A percentile compares a stretch with the other conserved stretches of the same genome.
Evolutionary conservation across 2,113 vertebrate genomes (phyloP).

Genomic region (Mobula birostris): DNA sequence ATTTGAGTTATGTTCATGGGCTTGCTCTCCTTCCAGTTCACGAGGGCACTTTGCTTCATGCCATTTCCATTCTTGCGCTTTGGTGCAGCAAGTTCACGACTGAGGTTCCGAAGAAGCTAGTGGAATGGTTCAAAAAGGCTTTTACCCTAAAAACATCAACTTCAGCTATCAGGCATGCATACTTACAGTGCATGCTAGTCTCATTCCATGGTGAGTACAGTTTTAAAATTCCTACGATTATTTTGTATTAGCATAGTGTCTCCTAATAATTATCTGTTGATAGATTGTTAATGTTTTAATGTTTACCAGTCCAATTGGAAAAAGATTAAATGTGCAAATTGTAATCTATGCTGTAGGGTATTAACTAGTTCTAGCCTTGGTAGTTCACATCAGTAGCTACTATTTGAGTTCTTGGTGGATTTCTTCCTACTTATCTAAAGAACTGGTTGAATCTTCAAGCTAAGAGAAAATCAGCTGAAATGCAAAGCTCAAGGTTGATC

Average conservation of each 20-base stretch:
- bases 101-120: slow-evolving; percentile 71
- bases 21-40: slow-evolving; percentile 64
- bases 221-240: neutral
- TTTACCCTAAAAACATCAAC: slow-evolving; percentile 90
- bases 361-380: neutral
- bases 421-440: neutral
- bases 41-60: slow-evolving; percentile 83
- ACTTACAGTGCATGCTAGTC: slow-evolving; percentile 83
- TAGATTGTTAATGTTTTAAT: neutral
- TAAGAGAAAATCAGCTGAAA: neutral
- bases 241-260: neutral
- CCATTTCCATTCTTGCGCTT: slow-evolving; percentile 78
- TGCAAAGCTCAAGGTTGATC: neutral
- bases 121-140: slow-evolving; percentile 89
- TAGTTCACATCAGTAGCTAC: neutral
- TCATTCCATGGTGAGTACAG: slow-evolving; percentile 78
- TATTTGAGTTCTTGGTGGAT: neutral
- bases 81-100: slow-evolving; percentile 81
- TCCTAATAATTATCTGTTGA: neutral
- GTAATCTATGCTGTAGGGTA: neutral
- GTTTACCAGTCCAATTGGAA: neutral
- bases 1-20: neutral
- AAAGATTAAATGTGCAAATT: neutral
- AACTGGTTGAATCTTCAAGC: neutral
- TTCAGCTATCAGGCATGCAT: slow-evolving; percentile 81